A percentile compares a stretch with the other conserved stretches of the same genome.
Conservation (phyloP, 2,113 vertebrate genomes). For the Macrotus californicus region DNA sequence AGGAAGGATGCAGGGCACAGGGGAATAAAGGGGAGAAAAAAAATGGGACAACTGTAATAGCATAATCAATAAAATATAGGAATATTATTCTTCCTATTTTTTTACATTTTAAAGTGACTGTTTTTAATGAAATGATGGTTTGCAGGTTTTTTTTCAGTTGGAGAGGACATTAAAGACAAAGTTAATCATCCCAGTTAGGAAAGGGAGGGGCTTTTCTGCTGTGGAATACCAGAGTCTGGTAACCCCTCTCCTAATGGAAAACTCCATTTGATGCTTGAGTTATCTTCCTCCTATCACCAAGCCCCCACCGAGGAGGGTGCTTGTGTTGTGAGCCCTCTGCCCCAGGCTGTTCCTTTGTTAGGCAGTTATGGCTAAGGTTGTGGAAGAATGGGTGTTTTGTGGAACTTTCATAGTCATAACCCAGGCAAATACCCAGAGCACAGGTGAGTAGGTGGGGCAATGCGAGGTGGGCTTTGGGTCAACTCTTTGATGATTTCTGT, state of each 20-base stretch:
- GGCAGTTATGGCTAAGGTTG: neutral
- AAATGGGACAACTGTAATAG: no score
- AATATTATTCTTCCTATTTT: neutral
- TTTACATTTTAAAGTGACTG: neutral
- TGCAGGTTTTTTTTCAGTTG: neutral
- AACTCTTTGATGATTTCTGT: neutral
- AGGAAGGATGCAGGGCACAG: no score
- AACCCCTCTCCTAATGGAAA: neutral
- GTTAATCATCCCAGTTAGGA: neutral
- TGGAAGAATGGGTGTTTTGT: neutral
- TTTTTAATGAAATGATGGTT: neutral
- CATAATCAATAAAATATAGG: neutral
- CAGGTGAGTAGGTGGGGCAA: neutral
- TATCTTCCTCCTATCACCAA: neutral
- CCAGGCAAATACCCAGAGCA: neutral
- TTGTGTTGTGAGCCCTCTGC: fast-evolving
- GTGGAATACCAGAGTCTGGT: neutral
- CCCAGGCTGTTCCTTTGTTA: neutral
- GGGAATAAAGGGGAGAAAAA: no score
- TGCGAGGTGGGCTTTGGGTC: neutral
- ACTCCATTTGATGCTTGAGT: neutral
- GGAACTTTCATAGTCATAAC: neutral
- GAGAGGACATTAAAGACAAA: neutral
- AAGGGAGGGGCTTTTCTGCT: neutral
- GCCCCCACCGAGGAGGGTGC: neutral